Percentiles rank a stretch among this genome's conserved stretches.
Conservation (phyloP, 2,888 invertebrate genomes). For the Andrena bicolor region DNA sequence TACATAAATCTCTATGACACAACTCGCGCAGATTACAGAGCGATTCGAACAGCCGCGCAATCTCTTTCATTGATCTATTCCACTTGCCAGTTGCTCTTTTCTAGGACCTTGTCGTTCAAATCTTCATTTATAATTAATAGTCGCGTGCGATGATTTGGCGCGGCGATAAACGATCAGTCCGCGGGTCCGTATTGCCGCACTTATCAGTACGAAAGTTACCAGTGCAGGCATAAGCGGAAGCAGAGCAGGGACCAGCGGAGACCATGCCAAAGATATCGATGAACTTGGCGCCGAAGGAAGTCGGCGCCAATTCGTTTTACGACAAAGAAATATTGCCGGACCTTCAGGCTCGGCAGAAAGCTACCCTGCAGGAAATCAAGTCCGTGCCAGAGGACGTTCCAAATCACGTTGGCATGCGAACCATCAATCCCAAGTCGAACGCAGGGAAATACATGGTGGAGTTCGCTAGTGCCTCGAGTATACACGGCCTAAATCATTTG, state of each 20-base stretch:
- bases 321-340: constrained; percentile 62
- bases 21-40: not conserved
- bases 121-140: constrained; percentile 44
- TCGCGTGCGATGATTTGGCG: constrained; percentile 35
- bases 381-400: constrained; percentile 29
- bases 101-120: not conserved
- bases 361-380: constrained; percentile 2
- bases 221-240: not conserved
- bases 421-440: constrained; percentile 67
- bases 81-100: not conserved
- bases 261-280: constrained; percentile 15
- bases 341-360: constrained; percentile 35
- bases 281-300: not conserved
- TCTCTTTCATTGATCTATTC: not conserved
- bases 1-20: not conserved
- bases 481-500: constrained; percentile 78
- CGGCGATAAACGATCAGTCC: not conserved
- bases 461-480: constrained; percentile 69
- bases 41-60: not conserved
- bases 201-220: not conserved
- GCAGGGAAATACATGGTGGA: constrained; percentile 72
- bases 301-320: constrained; percentile 12
- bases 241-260: not conserved
- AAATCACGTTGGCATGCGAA: constrained; percentile 70
- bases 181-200: not conserved